These are phyloP conservation scores for Mycteria americana DNA, from an alignment of 2,797 vertebrate genomes.

Conservation along the genomic window DNA sequence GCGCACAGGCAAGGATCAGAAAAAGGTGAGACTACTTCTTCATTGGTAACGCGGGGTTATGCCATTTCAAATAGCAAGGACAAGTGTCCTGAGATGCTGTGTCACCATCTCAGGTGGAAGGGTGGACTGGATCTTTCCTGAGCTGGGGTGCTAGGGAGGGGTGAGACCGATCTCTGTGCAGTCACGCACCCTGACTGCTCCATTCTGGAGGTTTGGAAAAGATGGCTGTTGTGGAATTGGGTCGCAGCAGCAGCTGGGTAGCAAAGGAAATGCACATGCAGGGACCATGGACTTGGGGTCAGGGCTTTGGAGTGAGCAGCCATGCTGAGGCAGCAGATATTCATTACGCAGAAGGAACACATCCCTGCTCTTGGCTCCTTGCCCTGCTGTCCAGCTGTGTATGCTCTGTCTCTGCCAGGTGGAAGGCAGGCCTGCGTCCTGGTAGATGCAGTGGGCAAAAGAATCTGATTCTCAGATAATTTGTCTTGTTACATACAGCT, in stretches of 20 bases:
- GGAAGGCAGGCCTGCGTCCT: background rate
- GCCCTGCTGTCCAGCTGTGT: background rate
- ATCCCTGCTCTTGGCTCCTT: background rate
- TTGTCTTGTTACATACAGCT: conserved; percentile 2
- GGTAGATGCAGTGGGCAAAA: background rate
- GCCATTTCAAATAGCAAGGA: background rate
- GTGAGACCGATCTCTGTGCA: background rate
- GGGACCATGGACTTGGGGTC: rapidly evolving
- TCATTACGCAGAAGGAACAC: background rate
- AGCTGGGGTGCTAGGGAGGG: background rate
- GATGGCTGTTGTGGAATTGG: background rate
- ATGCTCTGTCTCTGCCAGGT: background rate
- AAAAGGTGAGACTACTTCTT: background rate
- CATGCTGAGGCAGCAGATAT: background rate
- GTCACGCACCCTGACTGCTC: background rate
- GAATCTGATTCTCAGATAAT: background rate
- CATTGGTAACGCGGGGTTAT: rapidly evolving
- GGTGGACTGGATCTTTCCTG: background rate
- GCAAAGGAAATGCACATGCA: background rate
- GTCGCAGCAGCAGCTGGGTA: conserved; percentile 8
- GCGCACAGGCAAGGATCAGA: rapidly evolving
- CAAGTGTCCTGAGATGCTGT: background rate
- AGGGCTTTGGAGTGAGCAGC: background rate
- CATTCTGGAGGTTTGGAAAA: background rate
- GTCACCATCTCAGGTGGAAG: background rate